Conservation (phyloP, 30 jellyfish, hydroid and myxozoan genomes). For the Hydractinia symbiolongicarpus region DNA sequence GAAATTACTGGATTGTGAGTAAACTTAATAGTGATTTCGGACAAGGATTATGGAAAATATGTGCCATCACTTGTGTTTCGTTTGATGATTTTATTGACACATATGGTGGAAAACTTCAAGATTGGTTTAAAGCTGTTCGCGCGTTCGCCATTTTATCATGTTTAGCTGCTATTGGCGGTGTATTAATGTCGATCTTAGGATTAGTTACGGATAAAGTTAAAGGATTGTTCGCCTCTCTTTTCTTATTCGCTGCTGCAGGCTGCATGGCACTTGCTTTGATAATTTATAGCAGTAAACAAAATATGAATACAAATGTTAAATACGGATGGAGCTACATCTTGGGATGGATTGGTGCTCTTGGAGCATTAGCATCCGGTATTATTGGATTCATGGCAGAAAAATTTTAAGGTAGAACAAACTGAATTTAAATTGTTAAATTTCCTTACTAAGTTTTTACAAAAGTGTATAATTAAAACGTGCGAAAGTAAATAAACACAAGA, state of each 20-base stretch:
- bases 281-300: not conserved
- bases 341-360: slow-evolving; percentile 20
- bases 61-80: not conserved
- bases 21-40: not conserved
- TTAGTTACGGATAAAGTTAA: slow-evolving; percentile 6
- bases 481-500: no score
- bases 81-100: not conserved
- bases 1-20: slow-evolving; percentile 1
- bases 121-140: not conserved
- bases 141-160: slow-evolving; percentile 18
- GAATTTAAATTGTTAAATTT: no score
- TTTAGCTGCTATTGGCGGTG: not conserved
- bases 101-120: not conserved
- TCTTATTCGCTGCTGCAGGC: slow-evolving; percentile 6
- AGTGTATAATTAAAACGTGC: no score
- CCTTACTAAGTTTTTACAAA: no score
- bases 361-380: not conserved
- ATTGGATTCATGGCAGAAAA: slow-evolving; percentile 6
- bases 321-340: slow-evolving; percentile 19
- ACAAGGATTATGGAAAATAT: slow-evolving; percentile 13
- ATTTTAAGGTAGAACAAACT: not conserved
- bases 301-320: not conserved
- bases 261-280: slow-evolving; percentile 10
- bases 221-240: slow-evolving; percentile 1
- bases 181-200: not conserved